Evolutionary conservation across 2,888 invertebrate genomes (phyloP).

Genomic region (Morpho helenor): DNA sequence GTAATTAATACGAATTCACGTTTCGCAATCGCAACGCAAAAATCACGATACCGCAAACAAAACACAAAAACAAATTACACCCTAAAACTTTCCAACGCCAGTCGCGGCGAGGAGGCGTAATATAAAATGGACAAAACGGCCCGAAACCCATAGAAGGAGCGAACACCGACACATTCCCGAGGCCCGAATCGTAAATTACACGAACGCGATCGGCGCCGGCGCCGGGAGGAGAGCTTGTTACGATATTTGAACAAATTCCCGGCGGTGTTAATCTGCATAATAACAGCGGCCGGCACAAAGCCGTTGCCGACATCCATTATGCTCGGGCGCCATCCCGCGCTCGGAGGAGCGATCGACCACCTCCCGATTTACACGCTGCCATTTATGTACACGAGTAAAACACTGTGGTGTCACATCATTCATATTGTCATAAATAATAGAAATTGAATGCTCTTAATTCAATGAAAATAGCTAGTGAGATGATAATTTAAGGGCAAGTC

Average conservation of each 20-base stretch:
- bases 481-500: no score
- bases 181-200: constrained; percentile 71
- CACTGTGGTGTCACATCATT: constrained; percentile 3
- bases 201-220: constrained; percentile 68
- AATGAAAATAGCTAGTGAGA: no score
- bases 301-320: constrained; percentile 73
- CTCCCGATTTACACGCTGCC: constrained; percentile 18
- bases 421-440: constrained; percentile 2
- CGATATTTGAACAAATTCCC: constrained; percentile 79
- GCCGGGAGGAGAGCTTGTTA: constrained; percentile 75
- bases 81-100: constrained; percentile 26
- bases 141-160: constrained; percentile 50
- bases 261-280: constrained; percentile 79
- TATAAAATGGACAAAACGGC: constrained; percentile 55
- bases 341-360: constrained; percentile 36
- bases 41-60: constrained; percentile 9
- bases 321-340: constrained; percentile 72
- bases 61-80: constrained; percentile 37
- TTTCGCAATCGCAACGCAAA: constrained; percentile 11
- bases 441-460: no score
- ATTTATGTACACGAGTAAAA: constrained; percentile 28
- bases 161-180: constrained; percentile 68
- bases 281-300: constrained; percentile 75
- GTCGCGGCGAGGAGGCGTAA: constrained; percentile 39
- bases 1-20: not conserved